phyloP scores from a whole-genome alignment of 1,140 invertebrate species.

The Aethina tumida region DNA sequence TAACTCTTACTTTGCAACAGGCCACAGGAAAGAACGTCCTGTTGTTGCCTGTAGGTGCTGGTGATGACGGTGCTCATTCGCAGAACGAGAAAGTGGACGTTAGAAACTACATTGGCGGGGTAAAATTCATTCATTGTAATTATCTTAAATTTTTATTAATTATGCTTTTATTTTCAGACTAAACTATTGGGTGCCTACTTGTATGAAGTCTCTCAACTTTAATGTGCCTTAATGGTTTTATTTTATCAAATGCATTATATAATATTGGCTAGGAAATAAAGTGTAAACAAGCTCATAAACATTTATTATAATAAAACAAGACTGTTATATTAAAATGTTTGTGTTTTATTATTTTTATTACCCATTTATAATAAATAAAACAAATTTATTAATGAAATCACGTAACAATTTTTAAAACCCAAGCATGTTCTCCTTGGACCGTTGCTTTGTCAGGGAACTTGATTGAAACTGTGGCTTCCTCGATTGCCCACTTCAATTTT shows the following conservation, averaged over 20 bases:
- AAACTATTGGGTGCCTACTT: constrained; percentile 78
- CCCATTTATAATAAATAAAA: too few species aligned
- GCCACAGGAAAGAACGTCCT: constrained; percentile 88
- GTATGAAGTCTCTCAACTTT: constrained; percentile 59
- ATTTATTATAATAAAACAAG: too few species aligned
- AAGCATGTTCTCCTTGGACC: not conserved
- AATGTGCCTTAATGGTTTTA: too few species aligned
- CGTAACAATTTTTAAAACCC: constrained; percentile 1
- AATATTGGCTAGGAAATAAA: too few species aligned
- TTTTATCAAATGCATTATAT: too few species aligned
- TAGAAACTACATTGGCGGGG: constrained; percentile 88
- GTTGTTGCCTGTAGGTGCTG: constrained; percentile 79
- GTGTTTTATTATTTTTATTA: too few species aligned
- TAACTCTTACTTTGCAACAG: constrained; percentile 87
- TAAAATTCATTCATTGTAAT: constrained; percentile 83
- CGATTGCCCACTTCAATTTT: not conserved
- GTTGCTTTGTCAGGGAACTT: not conserved
- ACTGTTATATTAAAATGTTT: too few species aligned
- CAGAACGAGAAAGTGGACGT: constrained; percentile 96
- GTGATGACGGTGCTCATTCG: constrained; percentile 95
- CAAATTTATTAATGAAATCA: too few species aligned
- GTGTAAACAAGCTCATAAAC: too few species aligned
- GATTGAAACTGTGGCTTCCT: not conserved
- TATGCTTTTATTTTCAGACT: constrained; percentile 66
- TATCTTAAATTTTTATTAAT: too few species aligned